Base-by-base conservation (phyloP, 2,797 vertebrate genomes). In the Microhierax caerulescens region DNA sequence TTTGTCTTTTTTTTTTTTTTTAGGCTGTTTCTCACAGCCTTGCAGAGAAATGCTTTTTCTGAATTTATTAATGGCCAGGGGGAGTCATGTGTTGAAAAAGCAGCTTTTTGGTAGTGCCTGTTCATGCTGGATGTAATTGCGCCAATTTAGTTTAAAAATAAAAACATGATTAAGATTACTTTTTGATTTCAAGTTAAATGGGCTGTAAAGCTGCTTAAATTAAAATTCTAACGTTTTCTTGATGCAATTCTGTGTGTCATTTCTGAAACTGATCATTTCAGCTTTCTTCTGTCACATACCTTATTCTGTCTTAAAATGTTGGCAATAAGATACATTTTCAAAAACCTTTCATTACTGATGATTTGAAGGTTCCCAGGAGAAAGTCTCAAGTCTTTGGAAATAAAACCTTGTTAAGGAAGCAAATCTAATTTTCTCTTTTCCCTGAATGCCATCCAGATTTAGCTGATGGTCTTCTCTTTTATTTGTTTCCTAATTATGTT, bases 141-240 rank as follows among this genome's bases (percentile, higher is more conserved):
- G 64, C 85, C 90, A 84, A 75, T 98, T 96, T 95, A 96, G 93
- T 92, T 97, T 74, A 94, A 95, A 97, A 97, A 95, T 93, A 93
- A 97, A 97, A 96, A 95, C 78, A 79, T 84, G 92, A 95, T 96
- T 95, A 96, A 96, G 94, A 96, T 96, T 92, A 95, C 90, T 89
- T 97, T 96, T 96, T 95, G 88, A 93, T 95, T 97, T 97, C 78
- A 90, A 88, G 94, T 95, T 95, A 97, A 97, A 96, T n/a, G 43
- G 84, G 79, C 81, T 64, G 93, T 95, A 89, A 94, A 97, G 90
- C 92, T 93, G 76, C 83, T 96, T 78, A 94, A 91, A 95, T 97
- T 85, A 96, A 97, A 97, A 95, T 87, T 76, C 78, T 79, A 36
- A 86, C 70, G 10, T 90, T 94, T 95, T 96, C 91, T 65, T 73